phyloP scores from a whole-genome alignment of 2,797 vertebrate species.

The Clamator glandarius region DNA sequence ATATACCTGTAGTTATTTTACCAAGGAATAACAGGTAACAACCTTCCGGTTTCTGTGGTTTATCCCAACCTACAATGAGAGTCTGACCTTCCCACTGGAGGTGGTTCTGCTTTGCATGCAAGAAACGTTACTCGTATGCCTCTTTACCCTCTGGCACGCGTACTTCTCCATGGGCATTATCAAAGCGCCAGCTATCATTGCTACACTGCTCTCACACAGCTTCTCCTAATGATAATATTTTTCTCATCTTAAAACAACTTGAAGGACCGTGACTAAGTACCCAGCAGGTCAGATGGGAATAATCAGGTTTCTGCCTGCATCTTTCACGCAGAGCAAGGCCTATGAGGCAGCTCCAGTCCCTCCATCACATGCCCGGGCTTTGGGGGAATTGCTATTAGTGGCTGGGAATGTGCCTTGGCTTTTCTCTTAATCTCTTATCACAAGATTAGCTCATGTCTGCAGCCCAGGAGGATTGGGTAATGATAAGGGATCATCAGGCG shows the following conservation, averaged over 20 bases:
- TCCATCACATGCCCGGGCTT: not conserved
- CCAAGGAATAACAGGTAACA: not conserved
- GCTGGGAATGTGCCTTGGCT: not conserved
- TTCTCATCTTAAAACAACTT: slow-evolving; percentile 31
- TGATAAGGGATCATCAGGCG: slow-evolving; percentile 39
- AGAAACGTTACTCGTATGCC: not conserved
- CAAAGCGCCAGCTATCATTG: not conserved
- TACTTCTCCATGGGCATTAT: not conserved
- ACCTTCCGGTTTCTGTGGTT: not conserved
- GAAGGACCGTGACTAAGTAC: slow-evolving; percentile 11
- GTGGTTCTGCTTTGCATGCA: not conserved
- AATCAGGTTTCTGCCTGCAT: not conserved
- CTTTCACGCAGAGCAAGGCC: not conserved
- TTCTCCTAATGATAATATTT: slow-evolving; percentile 45
- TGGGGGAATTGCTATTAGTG: not conserved
- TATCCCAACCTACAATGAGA: not conserved
- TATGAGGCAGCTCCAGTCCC: not conserved
- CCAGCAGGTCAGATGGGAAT: slow-evolving; percentile 3
- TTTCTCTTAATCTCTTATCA: slow-evolving; percentile 53
- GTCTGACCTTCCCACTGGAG: not conserved
- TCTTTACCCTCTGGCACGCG: not conserved
- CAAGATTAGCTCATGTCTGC: slow-evolving; percentile 39
- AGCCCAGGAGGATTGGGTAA: slow-evolving; percentile 33
- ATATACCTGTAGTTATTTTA: not conserved
- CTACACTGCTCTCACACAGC: not conserved